Evolutionary conservation across 1,140 invertebrate species (phyloP).

Genomic region (Drosophila lowei): DNA sequence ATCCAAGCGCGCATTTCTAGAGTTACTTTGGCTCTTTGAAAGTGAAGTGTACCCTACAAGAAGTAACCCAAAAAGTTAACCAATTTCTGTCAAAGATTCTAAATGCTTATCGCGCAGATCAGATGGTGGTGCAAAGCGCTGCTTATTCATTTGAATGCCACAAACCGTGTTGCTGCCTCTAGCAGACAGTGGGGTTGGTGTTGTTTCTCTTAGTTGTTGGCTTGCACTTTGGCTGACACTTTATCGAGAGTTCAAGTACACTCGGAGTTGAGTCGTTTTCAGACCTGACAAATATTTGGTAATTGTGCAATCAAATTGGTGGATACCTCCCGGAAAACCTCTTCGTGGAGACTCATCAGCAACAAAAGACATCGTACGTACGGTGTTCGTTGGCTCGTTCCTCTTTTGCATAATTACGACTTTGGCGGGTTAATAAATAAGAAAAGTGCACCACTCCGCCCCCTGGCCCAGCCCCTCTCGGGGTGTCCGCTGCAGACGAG

Average conservation of each 20-base stretch:
- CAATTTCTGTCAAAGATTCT: slow-evolving; percentile 55
- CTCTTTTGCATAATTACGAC: slow-evolving; percentile 72
- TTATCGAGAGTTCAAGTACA: slow-evolving; percentile 66
- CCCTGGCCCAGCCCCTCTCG: background rate
- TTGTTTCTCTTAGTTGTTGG: slow-evolving; percentile 5
- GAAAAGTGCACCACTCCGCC: slow-evolving; percentile 45
- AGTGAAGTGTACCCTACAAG: background rate
- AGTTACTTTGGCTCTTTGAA: background rate
- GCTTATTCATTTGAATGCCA: slow-evolving; percentile 64
- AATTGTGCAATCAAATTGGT: slow-evolving; percentile 44
- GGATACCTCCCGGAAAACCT: background rate
- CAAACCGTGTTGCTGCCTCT: slow-evolving; percentile 52
- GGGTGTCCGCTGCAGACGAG: slow-evolving; percentile 26
- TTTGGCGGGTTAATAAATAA: slow-evolving; percentile 68
- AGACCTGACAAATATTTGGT: slow-evolving; percentile 41
- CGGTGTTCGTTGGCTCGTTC: slow-evolving; percentile 8
- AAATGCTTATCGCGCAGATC: slow-evolving; percentile 58
- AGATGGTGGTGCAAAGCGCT: slow-evolving; percentile 40
- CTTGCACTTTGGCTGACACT: slow-evolving; percentile 50
- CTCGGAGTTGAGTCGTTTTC: slow-evolving; percentile 28
- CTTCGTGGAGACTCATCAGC: slow-evolving; percentile 6
- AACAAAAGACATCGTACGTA: background rate
- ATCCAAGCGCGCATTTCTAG: background rate
- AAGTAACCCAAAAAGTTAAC: slow-evolving; percentile 8
- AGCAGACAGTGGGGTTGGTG: slow-evolving; percentile 22